Evolutionary conservation across 2,888 invertebrate genomes (phyloP), one percentile per base, ranked within the genome.

Genomic region (Dryococelus australis): DNA sequence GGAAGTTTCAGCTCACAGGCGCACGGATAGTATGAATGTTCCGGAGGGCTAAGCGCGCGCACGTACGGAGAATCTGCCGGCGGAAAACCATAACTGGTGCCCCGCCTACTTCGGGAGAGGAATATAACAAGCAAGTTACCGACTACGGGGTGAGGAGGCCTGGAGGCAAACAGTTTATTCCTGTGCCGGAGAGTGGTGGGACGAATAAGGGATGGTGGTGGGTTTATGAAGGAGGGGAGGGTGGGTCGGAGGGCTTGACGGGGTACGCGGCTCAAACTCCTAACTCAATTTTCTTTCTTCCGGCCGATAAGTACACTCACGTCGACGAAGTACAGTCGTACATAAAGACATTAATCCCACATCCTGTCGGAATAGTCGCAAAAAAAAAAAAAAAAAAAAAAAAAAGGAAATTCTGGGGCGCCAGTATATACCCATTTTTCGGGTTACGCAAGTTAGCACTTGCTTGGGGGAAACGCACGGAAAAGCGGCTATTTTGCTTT

Each of bases 231-330:
- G n/a, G n/a, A n/a, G n/a, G n/a, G n/a, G n/a, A n/a, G n/a, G n/a
- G n/a, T n/a, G n/a, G n/a, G n/a, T n/a, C n/a, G n/a, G n/a, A n/a
- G n/a, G n/a, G n/a, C n/a, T n/a, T n/a, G n/a, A n/a, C n/a, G 24
- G 83, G 83, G 28, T 43, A 83, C 83, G 83, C 12, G 43, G 83
- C 83, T 83, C 83, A 83, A 83, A 83, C 83, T 83, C 83, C 28
- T 83, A 83, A 83, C 83, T 83, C 28, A 83, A 83, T 83, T 83
- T 83, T 83, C 83, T 83, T 83, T 83, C 43, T 83, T 83, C 65
- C 65, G 65, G 13, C 65, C 65, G 65, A 65, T 65, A 65, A 65
- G 65, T 65, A 65, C 65, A 65, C 65, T 65, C 65, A 24, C 65
- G 65, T 65, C 65, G 16, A 65, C 65, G 20, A 9, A 65, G 65